Evolutionary conservation across 2,888 invertebrate species (phyloP).

Genomic region (Orchestes rusci): DNA sequence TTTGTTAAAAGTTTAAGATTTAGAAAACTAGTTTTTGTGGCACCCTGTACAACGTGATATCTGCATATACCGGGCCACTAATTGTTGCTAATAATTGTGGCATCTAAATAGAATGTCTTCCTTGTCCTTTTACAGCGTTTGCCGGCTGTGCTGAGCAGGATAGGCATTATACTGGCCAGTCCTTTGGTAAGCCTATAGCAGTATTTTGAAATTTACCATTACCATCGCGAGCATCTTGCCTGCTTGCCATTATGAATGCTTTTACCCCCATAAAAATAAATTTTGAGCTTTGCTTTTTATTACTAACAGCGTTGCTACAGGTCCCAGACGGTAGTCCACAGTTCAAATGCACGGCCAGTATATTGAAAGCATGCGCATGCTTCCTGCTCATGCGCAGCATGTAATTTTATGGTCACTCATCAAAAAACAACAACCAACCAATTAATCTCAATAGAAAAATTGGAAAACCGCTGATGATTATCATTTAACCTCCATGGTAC

Average conservation of each 20-base stretch:
- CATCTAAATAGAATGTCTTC: conserved; percentile 39
- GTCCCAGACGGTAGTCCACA: not conserved
- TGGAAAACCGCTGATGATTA: too few species aligned
- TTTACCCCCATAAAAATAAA: conserved; percentile 7
- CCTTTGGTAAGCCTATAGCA: conserved; percentile 72
- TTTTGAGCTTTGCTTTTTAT: conserved; percentile 16
- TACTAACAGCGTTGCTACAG: conserved; percentile 16
- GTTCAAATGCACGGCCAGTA: conserved; percentile 21
- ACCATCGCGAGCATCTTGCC: conserved; percentile 17
- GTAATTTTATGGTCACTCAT: too few species aligned
- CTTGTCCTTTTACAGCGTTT: conserved; percentile 77
- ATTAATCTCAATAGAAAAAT: too few species aligned
- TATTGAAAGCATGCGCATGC: conserved; percentile 29
- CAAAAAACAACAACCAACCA: too few species aligned
- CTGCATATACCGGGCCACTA: too few species aligned
- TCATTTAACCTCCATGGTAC: too few species aligned
- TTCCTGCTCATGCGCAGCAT: conserved; percentile 33
- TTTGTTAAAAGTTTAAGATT: too few species aligned
- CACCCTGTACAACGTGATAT: too few species aligned
- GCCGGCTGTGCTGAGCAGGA: conserved; percentile 92
- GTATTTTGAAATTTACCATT: too few species aligned
- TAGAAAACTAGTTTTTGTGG: too few species aligned
- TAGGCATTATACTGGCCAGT: conserved; percentile 94
- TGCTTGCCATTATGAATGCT: conserved; percentile 12
- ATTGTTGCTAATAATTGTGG: too few species aligned